Conservation (phyloP, 2,888 invertebrate species). For the Lumbricus terrestris region DNA sequence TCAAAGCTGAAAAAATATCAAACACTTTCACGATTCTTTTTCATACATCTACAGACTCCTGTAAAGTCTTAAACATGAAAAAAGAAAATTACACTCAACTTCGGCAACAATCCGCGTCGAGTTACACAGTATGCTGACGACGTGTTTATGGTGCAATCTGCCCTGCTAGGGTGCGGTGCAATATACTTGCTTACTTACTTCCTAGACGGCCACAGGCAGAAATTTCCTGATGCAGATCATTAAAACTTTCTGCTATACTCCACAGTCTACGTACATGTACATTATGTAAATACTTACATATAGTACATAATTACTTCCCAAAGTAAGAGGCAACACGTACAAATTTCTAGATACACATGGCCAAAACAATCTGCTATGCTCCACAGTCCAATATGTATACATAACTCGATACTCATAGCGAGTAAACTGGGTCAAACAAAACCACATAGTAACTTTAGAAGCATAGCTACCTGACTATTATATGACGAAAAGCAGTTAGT, state of each 20-base stretch:
- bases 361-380: too few relatives aligned
- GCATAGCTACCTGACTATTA: not conserved
- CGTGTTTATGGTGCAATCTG: not conserved
- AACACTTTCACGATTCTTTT: not conserved
- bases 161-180: not conserved
- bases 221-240: too few relatives aligned
- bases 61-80: not conserved
- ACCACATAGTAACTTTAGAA: too few relatives aligned
- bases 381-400: not conserved
- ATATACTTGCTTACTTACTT: not conserved
- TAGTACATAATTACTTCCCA: not conserved
- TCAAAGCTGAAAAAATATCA: not conserved
- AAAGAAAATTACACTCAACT: not conserved
- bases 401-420: not conserved
- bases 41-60: not conserved
- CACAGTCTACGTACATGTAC: too few relatives aligned
- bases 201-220: too few relatives aligned
- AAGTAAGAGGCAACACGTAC: not conserved
- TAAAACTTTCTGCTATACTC: too few relatives aligned
- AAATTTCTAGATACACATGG: not conserved
- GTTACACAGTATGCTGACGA: not conserved
- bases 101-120: not conserved
- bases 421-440: not conserved
- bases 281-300: too few relatives aligned
- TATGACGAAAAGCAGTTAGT: not conserved